phyloP scores from a whole-genome alignment of 2,113 vertebrate genomes.

The Atrichornis clamosus region DNA sequence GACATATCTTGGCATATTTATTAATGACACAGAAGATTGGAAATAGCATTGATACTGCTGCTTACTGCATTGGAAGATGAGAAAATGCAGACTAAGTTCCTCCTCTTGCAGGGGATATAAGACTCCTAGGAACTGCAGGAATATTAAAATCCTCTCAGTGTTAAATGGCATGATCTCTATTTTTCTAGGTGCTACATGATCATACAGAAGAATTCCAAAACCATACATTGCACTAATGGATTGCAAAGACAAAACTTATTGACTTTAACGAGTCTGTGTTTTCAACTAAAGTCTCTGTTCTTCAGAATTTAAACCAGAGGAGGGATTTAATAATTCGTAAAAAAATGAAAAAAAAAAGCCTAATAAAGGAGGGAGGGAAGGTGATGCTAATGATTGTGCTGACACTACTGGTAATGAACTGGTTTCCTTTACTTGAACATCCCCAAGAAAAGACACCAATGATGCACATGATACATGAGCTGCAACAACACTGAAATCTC shows the following conservation, averaged over 20 bases:
- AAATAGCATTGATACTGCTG: conserved; percentile 5
- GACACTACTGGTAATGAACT: background rate
- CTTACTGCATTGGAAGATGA: conserved; percentile 1
- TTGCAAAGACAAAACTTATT: background rate
- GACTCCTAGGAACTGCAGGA: background rate
- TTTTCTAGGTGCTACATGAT: background rate
- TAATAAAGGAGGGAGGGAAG: background rate
- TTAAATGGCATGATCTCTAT: background rate
- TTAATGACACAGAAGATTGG: conserved; percentile 36
- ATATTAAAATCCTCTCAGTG: background rate
- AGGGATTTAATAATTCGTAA: background rate
- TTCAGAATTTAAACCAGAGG: background rate
- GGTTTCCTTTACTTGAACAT: background rate
- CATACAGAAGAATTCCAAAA: background rate
- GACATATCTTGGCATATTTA: conserved; percentile 30
- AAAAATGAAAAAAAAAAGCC: background rate
- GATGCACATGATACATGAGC: background rate
- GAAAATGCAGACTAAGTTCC: background rate
- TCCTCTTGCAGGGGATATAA: background rate
- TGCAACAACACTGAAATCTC: background rate
- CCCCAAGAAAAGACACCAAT: background rate
- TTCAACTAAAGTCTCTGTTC: background rate
- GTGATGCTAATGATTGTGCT: background rate
- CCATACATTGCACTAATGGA: background rate
- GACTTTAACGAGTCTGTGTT: background rate